Evolutionary conservation across 2,797 vertebrate genomes (phyloP).

Genomic region (Takifugu rubripes): DNA sequence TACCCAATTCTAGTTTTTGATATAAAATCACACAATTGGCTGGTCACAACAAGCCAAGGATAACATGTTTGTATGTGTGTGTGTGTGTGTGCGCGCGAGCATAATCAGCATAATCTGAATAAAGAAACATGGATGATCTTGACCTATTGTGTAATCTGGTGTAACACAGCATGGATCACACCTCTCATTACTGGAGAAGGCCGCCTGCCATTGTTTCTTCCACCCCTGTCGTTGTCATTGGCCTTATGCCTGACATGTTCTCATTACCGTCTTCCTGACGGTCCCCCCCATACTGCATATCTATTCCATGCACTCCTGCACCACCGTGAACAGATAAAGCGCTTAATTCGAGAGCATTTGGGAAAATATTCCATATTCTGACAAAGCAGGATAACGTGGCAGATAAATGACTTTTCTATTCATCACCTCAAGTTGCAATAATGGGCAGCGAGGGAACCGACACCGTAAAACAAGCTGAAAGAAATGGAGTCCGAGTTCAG

Average conservation of each 20-base stretch:
- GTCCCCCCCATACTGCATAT: neutral
- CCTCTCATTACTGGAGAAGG: neutral
- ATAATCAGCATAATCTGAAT: constrained; percentile 17
- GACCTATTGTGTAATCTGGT: neutral
- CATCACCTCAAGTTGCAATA: neutral
- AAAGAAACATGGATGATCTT: constrained; percentile 12
- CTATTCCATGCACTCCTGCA: constrained; percentile 6
- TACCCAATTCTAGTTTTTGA: no score
- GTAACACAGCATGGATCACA: neutral
- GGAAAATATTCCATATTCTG: neutral
- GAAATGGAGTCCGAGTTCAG: neutral
- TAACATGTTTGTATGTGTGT: no score
- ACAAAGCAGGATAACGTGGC: neutral
- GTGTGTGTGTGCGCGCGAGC: no score
- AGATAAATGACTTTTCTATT: neutral
- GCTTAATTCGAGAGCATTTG: no score
- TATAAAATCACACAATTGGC: no score
- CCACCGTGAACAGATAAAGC: no score
- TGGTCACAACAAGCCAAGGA: no score
- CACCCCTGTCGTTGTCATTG: neutral
- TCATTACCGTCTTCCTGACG: constrained; percentile 5
- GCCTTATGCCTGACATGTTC: constrained; percentile 1
- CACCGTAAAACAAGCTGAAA: neutral
- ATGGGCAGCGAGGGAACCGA: no score
- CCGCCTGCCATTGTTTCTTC: neutral